Percentiles rank a stretch among this genome's conserved stretches.
These are phyloP conservation scores for Natrix natrix DNA, from an alignment of 2,797 vertebrate species.

Conservation along the genomic window DNA sequence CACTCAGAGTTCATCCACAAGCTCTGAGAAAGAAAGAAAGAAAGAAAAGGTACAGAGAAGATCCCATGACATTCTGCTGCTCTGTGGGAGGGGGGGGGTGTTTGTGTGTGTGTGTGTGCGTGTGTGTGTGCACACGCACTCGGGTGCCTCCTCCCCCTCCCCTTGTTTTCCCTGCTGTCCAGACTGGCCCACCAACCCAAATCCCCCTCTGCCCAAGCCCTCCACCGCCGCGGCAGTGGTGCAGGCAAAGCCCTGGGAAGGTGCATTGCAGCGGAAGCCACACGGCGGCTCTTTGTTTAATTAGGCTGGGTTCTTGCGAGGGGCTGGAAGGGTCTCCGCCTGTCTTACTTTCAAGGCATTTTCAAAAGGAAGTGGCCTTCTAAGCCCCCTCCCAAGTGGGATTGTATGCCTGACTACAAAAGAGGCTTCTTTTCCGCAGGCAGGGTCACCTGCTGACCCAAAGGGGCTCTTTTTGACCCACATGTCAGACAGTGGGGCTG, in stretches of 20 bases:
- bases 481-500: not conserved
- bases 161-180: not conserved
- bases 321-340: not conserved
- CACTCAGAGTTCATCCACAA: not conserved
- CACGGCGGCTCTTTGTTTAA: constrained; percentile 56
- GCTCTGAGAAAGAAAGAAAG: accelerated
- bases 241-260: not conserved
- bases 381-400: not conserved
- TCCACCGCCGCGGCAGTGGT: not conserved
- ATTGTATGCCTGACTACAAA: not conserved
- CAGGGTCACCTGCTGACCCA: constrained; percentile 18
- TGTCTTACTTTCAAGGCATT: not conserved
- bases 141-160: not conserved
- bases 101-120: not conserved
- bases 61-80: not conserved
- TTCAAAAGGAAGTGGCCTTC: constrained; percentile 11
- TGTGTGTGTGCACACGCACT: no score
- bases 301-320: constrained; percentile 32
- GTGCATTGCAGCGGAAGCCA: constrained; percentile 36
- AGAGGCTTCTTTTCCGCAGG: not conserved
- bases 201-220: not conserved
- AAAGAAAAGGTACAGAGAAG: not conserved
- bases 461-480: constrained; percentile 33
- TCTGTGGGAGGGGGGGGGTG: not conserved
- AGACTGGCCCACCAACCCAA: not conserved